These are phyloP conservation scores for Lepidonotus clava DNA, from an alignment of 2,888 invertebrate species.

Conservation along the genomic window DNA sequence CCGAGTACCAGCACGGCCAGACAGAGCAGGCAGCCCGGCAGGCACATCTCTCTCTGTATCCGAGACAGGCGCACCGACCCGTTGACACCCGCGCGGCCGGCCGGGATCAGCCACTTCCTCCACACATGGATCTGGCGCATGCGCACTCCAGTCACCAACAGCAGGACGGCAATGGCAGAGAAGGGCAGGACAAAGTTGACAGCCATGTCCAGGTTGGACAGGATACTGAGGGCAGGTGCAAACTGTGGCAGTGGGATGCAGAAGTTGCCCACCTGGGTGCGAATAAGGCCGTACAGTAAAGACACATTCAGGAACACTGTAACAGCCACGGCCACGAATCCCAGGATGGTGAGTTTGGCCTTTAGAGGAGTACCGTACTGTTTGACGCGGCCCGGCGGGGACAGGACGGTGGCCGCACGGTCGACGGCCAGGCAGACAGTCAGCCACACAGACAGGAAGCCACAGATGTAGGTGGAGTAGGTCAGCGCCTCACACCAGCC, in stretches of 20 bases:
- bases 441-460: constrained; percentile 4
- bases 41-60: background rate
- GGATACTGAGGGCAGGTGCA: background rate
- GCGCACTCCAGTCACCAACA: background rate
- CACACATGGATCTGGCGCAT: background rate
- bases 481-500: background rate
- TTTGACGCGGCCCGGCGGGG: background rate
- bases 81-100: background rate
- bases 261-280: background rate
- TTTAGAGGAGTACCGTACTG: background rate
- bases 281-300: background rate
- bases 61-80: background rate
- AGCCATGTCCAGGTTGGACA: constrained; percentile 29
- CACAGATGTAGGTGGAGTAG: background rate
- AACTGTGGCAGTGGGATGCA: constrained; percentile 19
- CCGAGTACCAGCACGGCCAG: background rate
- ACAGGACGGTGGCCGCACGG: background rate
- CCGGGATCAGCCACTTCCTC: background rate
- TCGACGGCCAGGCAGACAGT: background rate
- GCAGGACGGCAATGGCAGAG: background rate
- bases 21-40: background rate
- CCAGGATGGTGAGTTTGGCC: background rate
- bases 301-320: constrained; percentile 2
- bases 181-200: constrained; percentile 34
- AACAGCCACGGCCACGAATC: background rate